Evolutionary conservation across 2,888 invertebrate genomes (phyloP).

Genomic region (Andricus curvator): DNA sequence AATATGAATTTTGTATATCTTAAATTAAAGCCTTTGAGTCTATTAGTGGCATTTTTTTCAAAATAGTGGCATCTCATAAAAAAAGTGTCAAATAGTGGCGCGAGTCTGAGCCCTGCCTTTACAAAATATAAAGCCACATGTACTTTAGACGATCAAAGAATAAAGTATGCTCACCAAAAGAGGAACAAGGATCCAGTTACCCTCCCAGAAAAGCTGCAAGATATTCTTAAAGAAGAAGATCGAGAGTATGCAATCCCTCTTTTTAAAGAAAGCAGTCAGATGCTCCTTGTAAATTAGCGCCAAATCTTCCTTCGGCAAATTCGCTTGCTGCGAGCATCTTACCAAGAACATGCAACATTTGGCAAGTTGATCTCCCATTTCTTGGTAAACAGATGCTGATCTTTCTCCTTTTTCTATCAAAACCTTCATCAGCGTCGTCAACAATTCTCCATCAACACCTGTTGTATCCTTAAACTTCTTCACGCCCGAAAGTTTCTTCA

Average conservation of each 20-base stretch:
- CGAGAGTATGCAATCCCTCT: conserved; percentile 83
- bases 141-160: neutral
- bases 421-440: conserved; percentile 79
- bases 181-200: conserved; percentile 82
- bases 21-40: too few species aligned
- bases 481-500: conserved; percentile 82
- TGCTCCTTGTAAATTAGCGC: conserved; percentile 80
- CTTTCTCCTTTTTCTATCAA: conserved; percentile 83
- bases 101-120: too few species aligned
- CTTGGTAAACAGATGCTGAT: conserved; percentile 83
- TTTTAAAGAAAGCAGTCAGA: conserved; percentile 82
- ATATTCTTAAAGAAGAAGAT: conserved; percentile 84
- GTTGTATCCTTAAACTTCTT: conserved; percentile 82
- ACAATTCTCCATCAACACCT: conserved; percentile 80
- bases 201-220: conserved; percentile 84
- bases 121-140: neutral
- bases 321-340: conserved; percentile 81
- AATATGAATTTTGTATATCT: too few species aligned
- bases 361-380: conserved; percentile 83
- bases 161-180: conserved; percentile 76
- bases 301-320: conserved; percentile 68
- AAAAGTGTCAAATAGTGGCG: too few species aligned
- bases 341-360: conserved; percentile 84
- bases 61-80: too few species aligned
- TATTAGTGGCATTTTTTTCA: too few species aligned